Evolutionary conservation across 2,113 vertebrate genomes (phyloP).

Genomic region (Hippotragus niger): DNA sequence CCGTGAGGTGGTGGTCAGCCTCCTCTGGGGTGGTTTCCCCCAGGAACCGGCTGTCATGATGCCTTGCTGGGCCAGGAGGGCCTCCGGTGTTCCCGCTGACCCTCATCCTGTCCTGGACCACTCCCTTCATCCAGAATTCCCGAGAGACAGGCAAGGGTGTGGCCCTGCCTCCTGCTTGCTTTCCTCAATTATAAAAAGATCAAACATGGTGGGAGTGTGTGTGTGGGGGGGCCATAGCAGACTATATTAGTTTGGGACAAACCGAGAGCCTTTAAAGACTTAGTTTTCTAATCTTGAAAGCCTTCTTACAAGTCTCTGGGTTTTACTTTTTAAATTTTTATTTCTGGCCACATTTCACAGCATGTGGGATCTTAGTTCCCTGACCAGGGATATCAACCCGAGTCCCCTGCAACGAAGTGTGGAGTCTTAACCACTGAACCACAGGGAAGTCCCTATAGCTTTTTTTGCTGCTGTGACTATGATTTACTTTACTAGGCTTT

Average conservation of each 20-base stretch:
- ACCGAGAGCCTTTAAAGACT: background rate
- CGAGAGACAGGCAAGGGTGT: background rate
- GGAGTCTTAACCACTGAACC: background rate
- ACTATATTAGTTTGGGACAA: background rate
- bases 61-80: background rate
- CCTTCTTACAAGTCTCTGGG: background rate
- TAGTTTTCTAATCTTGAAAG: background rate
- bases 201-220: background rate
- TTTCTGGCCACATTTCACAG: background rate
- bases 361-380: background rate
- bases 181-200: background rate
- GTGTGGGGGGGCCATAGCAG: background rate
- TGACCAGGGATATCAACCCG: background rate
- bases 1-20: fast-evolving
- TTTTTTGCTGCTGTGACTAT: background rate
- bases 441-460: background rate
- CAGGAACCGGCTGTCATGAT: fast-evolving
- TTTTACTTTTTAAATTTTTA: background rate
- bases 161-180: background rate
- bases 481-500: background rate
- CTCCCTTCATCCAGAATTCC: background rate
- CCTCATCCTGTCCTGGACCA: background rate
- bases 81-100: fast-evolving
- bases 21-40: background rate
- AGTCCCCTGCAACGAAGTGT: background rate